These are phyloP conservation scores for Phoxinus dragarum DNA, from an alignment of 2,797 vertebrate genomes.

Conservation along the genomic window DNA sequence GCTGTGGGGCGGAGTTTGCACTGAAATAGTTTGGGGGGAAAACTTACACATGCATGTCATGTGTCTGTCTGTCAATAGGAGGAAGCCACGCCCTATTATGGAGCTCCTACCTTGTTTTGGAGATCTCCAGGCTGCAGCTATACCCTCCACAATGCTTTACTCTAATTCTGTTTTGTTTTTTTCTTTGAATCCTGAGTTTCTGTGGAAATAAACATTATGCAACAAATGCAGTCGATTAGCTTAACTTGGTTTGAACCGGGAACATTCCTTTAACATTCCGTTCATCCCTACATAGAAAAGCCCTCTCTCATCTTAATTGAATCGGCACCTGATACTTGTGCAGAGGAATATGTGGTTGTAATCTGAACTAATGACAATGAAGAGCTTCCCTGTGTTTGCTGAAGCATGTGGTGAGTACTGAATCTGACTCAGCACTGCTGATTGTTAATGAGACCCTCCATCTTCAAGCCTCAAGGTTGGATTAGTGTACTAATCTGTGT, in stretches of 20 bases:
- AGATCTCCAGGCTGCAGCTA: no score
- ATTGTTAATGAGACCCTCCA: constrained; percentile 16
- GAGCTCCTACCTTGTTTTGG: no score
- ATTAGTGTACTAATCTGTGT: constrained; percentile 34
- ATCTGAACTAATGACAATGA: constrained; percentile 34
- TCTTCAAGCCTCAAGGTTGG: background rate
- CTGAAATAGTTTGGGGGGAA: no score
- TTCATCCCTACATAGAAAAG: background rate
- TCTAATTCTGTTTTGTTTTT: background rate
- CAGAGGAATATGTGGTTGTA: constrained; percentile 18
- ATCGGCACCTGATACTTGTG: constrained; percentile 18
- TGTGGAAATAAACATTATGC: background rate
- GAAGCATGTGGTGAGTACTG: constrained; percentile 14
- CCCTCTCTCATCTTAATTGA: constrained; percentile 7
- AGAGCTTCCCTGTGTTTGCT: constrained; percentile 9
- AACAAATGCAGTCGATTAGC: background rate
- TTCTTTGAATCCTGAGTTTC: background rate
- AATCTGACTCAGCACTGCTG: background rate
- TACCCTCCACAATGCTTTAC: background rate
- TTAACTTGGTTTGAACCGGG: background rate
- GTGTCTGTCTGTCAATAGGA: no score
- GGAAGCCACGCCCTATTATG: no score
- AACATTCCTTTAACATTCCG: background rate
- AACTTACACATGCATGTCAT: no score
- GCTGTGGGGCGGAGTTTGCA: no score